These are phyloP conservation scores for Xiphias gladius DNA, from an alignment of 2,113 vertebrate species.

Conservation along the genomic window DNA sequence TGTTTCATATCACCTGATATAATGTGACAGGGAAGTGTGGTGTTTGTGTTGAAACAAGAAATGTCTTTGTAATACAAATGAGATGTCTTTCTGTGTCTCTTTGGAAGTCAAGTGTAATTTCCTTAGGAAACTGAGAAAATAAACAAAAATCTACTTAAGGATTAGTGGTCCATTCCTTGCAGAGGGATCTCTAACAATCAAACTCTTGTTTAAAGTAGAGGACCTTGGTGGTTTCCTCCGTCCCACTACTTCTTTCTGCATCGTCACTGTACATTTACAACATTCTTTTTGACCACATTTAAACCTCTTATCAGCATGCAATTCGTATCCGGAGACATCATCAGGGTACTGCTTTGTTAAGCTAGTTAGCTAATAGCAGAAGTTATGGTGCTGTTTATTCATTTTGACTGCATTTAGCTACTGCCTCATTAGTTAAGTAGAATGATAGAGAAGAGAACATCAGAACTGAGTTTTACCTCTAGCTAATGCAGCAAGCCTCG, in stretches of 20 bases:
- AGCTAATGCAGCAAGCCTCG: no score
- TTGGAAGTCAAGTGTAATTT: slow-evolving; percentile 19
- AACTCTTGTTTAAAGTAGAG: not conserved
- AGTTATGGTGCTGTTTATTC: not conserved
- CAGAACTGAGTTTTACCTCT: no score
- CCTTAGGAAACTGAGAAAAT: not conserved
- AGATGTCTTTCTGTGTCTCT: slow-evolving; percentile 16
- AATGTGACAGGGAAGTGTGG: slow-evolving; percentile 39
- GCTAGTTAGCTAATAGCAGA: not conserved
- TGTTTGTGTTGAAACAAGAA: slow-evolving; percentile 21
- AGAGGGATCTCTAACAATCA: not conserved
- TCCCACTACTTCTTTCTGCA: not conserved
- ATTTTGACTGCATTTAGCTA: not conserved
- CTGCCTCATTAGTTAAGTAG: no score
- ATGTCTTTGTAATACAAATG: slow-evolving; percentile 44
- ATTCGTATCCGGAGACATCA: not conserved
- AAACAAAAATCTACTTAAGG: not conserved
- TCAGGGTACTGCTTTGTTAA: not conserved
- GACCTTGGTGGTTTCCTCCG: not conserved
- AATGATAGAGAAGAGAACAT: no score
- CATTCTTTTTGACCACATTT: not conserved
- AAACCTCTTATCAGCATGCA: not conserved
- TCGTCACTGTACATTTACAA: not conserved
- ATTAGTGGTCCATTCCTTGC: not conserved
- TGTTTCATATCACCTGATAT: slow-evolving; percentile 55